These are phyloP conservation scores for Ectropis crepuscularia DNA, from an alignment of 2,888 invertebrate genomes.

Conservation along the genomic window DNA sequence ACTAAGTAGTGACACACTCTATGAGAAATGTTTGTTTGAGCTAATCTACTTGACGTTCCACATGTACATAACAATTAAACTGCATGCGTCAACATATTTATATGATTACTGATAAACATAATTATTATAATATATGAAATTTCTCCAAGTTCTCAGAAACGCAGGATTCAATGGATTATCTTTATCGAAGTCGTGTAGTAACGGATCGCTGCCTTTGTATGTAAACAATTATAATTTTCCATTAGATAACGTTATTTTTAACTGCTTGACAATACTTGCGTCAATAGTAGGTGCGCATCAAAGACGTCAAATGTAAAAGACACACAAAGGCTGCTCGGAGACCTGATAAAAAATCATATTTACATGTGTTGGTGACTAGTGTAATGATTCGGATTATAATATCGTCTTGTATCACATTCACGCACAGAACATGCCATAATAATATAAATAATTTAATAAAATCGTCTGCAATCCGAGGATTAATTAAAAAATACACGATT, in stretches of 20 bases:
- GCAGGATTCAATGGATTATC: slow-evolving; percentile 22
- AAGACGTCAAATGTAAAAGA: too few species aligned
- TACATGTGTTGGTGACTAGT: too few species aligned
- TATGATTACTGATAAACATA: too few species aligned
- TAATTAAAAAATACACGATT: too few species aligned
- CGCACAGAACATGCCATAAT: too few species aligned
- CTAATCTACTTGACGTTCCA: neutral
- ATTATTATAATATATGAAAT: neutral
- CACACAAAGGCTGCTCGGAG: too few species aligned
- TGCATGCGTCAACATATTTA: slow-evolving; percentile 4
- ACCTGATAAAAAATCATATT: too few species aligned
- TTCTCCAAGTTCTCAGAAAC: slow-evolving; percentile 8
- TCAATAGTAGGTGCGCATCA: slow-evolving; percentile 7
- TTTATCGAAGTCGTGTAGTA: slow-evolving; percentile 10
- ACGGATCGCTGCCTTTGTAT: slow-evolving; percentile 21
- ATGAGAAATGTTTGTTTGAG: neutral
- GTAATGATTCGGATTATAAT: too few species aligned
- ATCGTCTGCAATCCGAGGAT: too few species aligned
- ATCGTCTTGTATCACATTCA: too few species aligned
- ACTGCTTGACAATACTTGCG: slow-evolving; percentile 8
- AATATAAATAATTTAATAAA: too few species aligned
- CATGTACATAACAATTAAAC: neutral
- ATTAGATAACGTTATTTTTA: slow-evolving; percentile 17
- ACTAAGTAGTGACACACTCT: too few species aligned
- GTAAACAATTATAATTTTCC: slow-evolving; percentile 27